Conservation (phyloP, 1,140 invertebrate genomes). For the Diorhabda sublineata region DNA sequence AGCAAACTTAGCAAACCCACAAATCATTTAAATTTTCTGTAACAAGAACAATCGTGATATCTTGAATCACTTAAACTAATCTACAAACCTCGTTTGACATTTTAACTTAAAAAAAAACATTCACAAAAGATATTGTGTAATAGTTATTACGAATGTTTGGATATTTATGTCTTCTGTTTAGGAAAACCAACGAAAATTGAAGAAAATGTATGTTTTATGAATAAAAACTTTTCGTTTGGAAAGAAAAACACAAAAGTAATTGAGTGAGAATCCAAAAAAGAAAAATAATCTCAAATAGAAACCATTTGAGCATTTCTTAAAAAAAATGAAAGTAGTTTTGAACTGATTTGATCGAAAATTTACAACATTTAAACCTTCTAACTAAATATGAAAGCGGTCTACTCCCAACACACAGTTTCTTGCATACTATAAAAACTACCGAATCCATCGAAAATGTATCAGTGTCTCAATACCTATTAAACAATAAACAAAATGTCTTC, state of each 20-base stretch:
- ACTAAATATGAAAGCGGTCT: neutral
- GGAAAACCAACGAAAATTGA: too few species aligned
- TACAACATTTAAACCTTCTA: neutral
- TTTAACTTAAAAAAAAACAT: too few species aligned
- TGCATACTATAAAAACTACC: slow-evolving; percentile 5
- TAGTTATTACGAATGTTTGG: too few species aligned
- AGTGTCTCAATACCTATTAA: neutral
- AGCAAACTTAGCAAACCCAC: too few species aligned
- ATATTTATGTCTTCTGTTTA: too few species aligned
- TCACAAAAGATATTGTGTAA: too few species aligned
- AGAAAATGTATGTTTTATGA: too few species aligned
- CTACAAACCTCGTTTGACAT: too few species aligned
- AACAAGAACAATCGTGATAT: too few species aligned
- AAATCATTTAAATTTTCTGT: too few species aligned
- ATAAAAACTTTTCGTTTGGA: neutral
- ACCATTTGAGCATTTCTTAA: neutral
- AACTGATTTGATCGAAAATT: neutral
- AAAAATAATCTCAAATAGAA: neutral
- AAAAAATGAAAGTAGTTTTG: neutral
- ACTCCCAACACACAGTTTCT: neutral
- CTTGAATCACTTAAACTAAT: too few species aligned
- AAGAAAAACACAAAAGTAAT: neutral
- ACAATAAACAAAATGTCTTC: slow-evolving; percentile 1
- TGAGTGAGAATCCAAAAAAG: neutral
- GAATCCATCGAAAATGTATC: neutral